Conservation (phyloP, 2,113 vertebrate species). For the Bostrychus sinensis region DNA sequence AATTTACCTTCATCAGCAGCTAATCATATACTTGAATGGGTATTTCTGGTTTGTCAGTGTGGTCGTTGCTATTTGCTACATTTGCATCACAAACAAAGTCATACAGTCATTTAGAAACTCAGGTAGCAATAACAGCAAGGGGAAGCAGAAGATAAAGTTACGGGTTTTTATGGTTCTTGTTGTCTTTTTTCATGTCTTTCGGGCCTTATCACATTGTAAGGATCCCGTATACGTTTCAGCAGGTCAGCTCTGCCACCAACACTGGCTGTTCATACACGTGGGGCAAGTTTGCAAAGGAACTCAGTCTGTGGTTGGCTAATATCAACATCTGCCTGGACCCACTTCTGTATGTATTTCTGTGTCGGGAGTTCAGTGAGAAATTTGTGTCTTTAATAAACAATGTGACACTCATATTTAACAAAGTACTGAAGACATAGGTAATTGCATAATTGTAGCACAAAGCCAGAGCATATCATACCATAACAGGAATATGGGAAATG, state of each 20-base stretch:
- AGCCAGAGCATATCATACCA: not conserved
- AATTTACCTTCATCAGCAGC: conserved; percentile 67
- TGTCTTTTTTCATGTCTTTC: conserved; percentile 87
- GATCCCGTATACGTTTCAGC: conserved; percentile 81
- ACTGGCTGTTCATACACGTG: conserved; percentile 18
- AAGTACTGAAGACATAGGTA: not conserved
- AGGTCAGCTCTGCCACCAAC: conserved; percentile 47
- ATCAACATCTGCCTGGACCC: conserved; percentile 88
- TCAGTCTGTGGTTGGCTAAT: conserved; percentile 81
- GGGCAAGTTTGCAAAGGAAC: conserved; percentile 77
- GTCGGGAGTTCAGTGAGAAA: conserved; percentile 83
- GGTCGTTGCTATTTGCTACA: conserved; percentile 83
- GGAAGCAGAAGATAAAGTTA: conserved; percentile 73
- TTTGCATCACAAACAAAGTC: conserved; percentile 83
- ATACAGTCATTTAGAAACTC: conserved; percentile 82
- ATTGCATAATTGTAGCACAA: not conserved
- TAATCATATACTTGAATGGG: conserved; percentile 69
- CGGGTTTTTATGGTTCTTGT: conserved; percentile 86
- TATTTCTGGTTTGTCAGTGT: conserved; percentile 85
- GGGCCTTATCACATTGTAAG: conserved; percentile 83
- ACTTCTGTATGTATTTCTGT: conserved; percentile 86
- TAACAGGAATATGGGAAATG: not conserved
- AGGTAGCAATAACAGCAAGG: conserved; percentile 71
- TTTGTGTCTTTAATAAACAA: conserved; percentile 42
- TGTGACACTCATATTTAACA: not conserved